phyloP scores from a whole-genome alignment of 2,113 vertebrate genomes.

The Naja naja region DNA sequence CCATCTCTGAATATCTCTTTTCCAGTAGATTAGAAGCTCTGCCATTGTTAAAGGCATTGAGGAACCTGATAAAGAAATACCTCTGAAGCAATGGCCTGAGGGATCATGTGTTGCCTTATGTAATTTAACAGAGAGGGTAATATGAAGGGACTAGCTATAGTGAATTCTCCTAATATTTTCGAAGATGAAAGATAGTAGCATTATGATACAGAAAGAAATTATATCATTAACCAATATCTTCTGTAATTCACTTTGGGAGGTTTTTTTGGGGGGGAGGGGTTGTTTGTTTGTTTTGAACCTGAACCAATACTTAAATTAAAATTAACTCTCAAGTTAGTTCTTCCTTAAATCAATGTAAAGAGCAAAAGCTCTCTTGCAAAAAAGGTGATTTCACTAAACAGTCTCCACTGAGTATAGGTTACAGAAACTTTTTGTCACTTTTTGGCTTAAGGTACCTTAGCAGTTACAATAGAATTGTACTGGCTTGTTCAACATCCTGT shows the following conservation, averaged over 20 bases:
- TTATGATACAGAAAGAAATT: neutral
- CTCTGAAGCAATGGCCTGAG: neutral
- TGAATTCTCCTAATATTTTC: neutral
- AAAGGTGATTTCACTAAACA: neutral
- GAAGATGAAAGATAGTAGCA: neutral
- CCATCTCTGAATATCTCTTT: neutral
- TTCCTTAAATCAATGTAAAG: accelerated
- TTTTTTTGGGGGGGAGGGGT: too few species aligned
- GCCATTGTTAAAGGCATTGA: neutral
- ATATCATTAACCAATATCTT: neutral
- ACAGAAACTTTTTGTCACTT: slow-evolving; percentile 54
- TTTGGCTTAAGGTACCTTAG: slow-evolving; percentile 37
- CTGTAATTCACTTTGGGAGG: neutral
- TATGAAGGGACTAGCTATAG: neutral
- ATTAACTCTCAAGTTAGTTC: neutral
- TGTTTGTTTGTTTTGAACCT: neutral
- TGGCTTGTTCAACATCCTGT: slow-evolving; percentile 61
- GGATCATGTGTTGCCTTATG: too few species aligned
- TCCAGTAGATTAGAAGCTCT: neutral
- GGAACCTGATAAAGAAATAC: neutral
- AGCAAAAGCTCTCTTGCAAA: accelerated
- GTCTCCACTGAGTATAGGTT: slow-evolving; percentile 16
- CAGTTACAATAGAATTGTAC: slow-evolving; percentile 36
- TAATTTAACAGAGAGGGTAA: neutral
- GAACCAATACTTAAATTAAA: neutral